Base-by-base conservation (phyloP, 2,113 vertebrate genomes). In the Paraplagusia blochii region DNA sequence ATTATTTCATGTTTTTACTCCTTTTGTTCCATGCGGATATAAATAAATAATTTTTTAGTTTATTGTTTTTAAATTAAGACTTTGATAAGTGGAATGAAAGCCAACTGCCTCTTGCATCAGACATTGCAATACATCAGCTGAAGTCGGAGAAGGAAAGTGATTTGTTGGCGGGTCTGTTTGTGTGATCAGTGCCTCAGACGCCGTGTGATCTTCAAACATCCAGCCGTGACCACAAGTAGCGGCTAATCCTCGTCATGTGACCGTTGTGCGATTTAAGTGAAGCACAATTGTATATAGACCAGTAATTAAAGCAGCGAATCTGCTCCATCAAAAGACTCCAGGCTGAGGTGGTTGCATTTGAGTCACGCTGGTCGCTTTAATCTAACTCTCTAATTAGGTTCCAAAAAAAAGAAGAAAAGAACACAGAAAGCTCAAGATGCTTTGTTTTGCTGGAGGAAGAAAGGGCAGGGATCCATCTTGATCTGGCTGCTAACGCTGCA, bases 211-310 rank as follows among this genome's bases (percentile, higher is more conserved):
- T 77, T 86, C 72, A 81, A 74, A 77, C 72, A 79, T 57, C 58
- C 44, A 43, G 55, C 70, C 58, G 7, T 79, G 78, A 80, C 79
- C 74, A 63, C 44, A 44, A 81, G 69, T 19, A 60, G 65, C 8
- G 7, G 75, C 71, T 83, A 79, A 83, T 83, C 76, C 74, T 52
- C 71, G 49, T 71, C 81, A 76, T 83, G 78, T 86, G 83, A 85
- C 82, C 72, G 38, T 53, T 47, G 51, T 65, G 50, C 69, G 70
- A 73, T 79, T 71, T 70, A 50, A 76, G 63, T 62, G 78, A 76
- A 71, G 63, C 80, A 72, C 53, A 63, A 87, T 67, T 58, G 79
- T 72, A 63, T 53, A 72, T 69, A 77, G 68, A 73, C 46, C 52
- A 36, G 69, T 73, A 84, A 87, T 85, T 88, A 80, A 73, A 81